These are phyloP conservation scores for Hyppa rectilinea DNA, from an alignment of 2,888 invertebrate species.

Conservation along the genomic window DNA sequence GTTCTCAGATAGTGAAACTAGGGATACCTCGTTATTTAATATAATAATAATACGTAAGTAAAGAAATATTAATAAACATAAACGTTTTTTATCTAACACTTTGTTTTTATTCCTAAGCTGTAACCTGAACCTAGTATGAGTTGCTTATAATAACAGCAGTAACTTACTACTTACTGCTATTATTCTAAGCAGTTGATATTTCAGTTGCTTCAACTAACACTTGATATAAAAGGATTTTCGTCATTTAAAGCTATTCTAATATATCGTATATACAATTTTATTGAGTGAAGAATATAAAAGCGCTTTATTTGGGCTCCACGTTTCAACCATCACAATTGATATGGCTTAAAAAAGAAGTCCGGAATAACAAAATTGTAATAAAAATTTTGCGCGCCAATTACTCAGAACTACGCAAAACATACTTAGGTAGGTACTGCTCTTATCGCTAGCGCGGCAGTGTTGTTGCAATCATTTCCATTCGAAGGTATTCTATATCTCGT, in stretches of 20 bases:
- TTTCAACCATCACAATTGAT: not conserved
- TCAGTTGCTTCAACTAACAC: slow-evolving; percentile 2
- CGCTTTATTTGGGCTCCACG: slow-evolving; percentile 1
- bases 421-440: no score
- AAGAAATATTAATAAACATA: no score
- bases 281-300: slow-evolving; percentile 2
- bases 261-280: not conserved
- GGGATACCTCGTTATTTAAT: no score
- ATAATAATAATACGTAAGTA: no score
- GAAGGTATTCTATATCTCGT: not conserved
- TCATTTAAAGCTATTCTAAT: slow-evolving; percentile 1
- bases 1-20: no score
- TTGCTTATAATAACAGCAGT: no score
- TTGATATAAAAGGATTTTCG: slow-evolving; percentile 1
- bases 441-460: slow-evolving; percentile 1
- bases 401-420: slow-evolving; percentile 8
- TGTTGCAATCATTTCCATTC: not conserved
- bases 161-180: slow-evolving; percentile 5
- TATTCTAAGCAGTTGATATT: slow-evolving; percentile 7
- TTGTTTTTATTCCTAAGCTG: no score
- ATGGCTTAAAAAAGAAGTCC: not conserved
- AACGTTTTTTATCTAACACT: no score
- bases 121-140: no score
- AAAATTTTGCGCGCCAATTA: not conserved
- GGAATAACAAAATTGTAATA: not conserved